Base-by-base conservation (phyloP, 2,113 vertebrate genomes). In the Lepidiolamprologus cunningtoni region DNA sequence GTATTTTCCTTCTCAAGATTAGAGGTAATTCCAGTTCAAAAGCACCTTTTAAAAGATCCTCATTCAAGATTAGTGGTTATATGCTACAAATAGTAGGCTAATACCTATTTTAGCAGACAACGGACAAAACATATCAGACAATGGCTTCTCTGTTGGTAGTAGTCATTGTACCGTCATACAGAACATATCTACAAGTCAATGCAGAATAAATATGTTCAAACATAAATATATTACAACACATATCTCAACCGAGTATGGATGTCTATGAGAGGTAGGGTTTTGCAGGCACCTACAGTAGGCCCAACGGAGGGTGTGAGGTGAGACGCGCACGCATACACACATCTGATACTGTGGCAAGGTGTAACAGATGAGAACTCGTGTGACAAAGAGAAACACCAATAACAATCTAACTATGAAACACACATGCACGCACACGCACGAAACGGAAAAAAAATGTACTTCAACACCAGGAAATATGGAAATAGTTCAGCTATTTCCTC, bases 181-280 rank as follows among this genome's bases (percentile, higher is more conserved):
- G 85, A 92, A 94, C 76, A 79, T 92, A 91, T 89, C 93, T 95
- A 95, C 87, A 95, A 68, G 88, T 90, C 88, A 93, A 91, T 94
- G 94, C 84, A 91, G 86, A 96, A 96, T 96, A 97, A 96, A 96
- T 95, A 93, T 78, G 58, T 84, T 96, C 85, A 88, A 93, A 93
- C 87, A 95, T 96, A 95, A 96, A 96, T 95, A 96, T 90, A 89
- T 92, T 92, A 92, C 14, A 81, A 94, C 58, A 83, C 84, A 88
- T 87, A 89, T 86, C 92, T 95, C 61, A 94, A 91, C 81, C 89
- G 96, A 95, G 91, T 81, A 86, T 90, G 94, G 90, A 92, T 90
- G 92, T 82, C 92, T 90, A 91, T 93, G 87, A 97, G 96, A 98
- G 96, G 96, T 95, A 97, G 96, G 94, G 89, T 90, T 68, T 95